These are phyloP conservation scores for Brotula barbata DNA, from an alignment of 2,797 vertebrate species.

Conservation along the genomic window DNA sequence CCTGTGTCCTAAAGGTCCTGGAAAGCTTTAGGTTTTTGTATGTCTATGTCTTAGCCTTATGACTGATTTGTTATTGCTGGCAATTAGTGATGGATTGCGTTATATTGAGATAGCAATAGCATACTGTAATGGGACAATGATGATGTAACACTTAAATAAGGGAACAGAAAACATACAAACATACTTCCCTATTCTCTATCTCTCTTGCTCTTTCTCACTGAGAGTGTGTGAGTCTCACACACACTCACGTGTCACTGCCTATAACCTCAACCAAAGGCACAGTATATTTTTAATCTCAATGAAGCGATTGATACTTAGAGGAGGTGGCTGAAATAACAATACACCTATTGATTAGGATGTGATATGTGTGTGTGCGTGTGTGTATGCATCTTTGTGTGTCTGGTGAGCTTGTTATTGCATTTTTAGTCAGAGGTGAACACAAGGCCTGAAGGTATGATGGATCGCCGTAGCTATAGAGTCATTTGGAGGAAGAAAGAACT, in stretches of 20 bases:
- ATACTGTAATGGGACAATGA: too few relatives aligned
- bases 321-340: conserved; percentile 67
- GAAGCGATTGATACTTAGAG: conserved; percentile 46
- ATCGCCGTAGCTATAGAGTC: conserved; percentile 12
- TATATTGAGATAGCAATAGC: too few relatives aligned
- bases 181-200: background rate
- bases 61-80: too few relatives aligned
- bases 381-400: background rate
- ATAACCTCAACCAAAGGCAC: conserved; percentile 64
- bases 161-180: too few relatives aligned
- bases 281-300: conserved; percentile 69
- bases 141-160: too few relatives aligned
- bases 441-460: conserved; percentile 16
- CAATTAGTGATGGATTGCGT: too few relatives aligned
- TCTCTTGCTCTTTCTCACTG: background rate
- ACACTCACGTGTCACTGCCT: conserved; percentile 41
- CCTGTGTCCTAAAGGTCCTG: background rate
- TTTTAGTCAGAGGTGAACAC: conserved; percentile 42
- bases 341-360: conserved; percentile 66
- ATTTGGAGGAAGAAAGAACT: conserved; percentile 1
- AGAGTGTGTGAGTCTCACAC: conserved; percentile 6
- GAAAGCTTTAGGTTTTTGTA: too few relatives aligned
- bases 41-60: too few relatives aligned
- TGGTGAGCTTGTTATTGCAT: conserved; percentile 37
- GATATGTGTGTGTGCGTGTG: conserved; percentile 29